Percentiles rank a stretch among this genome's conserved stretches.
Evolutionary conservation across 2,888 invertebrate species (phyloP).

Genomic region (Slavum lentiscoides): DNA sequence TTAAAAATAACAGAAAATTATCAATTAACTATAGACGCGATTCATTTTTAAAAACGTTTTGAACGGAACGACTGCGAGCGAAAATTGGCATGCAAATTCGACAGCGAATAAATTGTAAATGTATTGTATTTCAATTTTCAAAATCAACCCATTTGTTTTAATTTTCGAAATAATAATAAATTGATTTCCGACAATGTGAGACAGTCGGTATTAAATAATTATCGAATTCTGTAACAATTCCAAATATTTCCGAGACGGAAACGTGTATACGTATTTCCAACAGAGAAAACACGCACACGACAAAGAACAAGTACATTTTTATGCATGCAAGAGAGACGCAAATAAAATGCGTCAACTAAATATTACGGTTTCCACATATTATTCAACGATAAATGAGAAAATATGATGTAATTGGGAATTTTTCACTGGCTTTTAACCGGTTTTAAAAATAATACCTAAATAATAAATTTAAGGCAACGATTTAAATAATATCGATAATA

Average conservation of each 20-base stretch:
- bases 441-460: constrained; percentile 5
- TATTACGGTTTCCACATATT: neutral
- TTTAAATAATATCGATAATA: constrained; percentile 3
- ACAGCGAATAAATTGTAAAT: too few relatives aligned
- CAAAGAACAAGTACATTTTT: neutral
- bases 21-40: too few relatives aligned
- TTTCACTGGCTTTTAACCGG: neutral
- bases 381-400: neutral
- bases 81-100: too few relatives aligned
- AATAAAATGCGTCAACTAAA: neutral
- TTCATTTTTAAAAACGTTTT: too few relatives aligned
- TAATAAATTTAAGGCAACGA: neutral
- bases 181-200: too few relatives aligned
- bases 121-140: too few relatives aligned
- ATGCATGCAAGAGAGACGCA: neutral
- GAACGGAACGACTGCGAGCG: too few relatives aligned
- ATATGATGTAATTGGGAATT: constrained; percentile 1
- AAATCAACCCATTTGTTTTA: too few relatives aligned
- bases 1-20: too few relatives aligned
- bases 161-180: too few relatives aligned
- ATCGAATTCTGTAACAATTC: neutral
- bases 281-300: neutral
- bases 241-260: neutral
- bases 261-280: neutral
- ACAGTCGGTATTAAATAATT: neutral